Evolutionary conservation across 2,797 vertebrate species (phyloP).

Genomic region (Lagocephalus sceleratus): DNA sequence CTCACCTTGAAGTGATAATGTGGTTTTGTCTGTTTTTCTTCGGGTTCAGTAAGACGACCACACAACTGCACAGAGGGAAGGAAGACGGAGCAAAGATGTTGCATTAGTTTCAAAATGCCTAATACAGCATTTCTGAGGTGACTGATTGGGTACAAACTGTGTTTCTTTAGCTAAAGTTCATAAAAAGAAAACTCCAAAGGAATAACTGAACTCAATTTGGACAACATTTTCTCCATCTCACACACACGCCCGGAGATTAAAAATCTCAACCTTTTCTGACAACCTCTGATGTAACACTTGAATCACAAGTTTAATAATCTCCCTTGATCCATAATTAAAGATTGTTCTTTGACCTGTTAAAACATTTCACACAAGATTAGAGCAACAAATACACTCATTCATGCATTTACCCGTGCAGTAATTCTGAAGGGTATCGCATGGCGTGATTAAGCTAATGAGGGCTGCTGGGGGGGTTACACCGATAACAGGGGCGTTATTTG

Average conservation of each 20-base stretch:
- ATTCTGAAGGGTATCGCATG: not conserved
- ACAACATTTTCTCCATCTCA: not conserved
- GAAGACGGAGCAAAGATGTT: not conserved
- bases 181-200: too few species aligned
- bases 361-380: slow-evolving; percentile 10
- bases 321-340: slow-evolving; percentile 20
- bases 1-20: slow-evolving; percentile 89
- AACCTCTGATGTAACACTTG: too few species aligned
- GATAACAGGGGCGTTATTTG: too few species aligned
- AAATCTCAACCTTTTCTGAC: not conserved
- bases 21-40: slow-evolving; percentile 89
- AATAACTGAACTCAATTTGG: too few species aligned
- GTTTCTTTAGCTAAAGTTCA: too few species aligned
- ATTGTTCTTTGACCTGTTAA: slow-evolving; percentile 15
- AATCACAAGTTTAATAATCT: slow-evolving; percentile 12
- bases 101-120: not conserved
- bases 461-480: not conserved
- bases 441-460: not conserved
- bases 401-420: not conserved
- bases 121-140: too few species aligned
- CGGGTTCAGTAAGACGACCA: slow-evolving; percentile 90
- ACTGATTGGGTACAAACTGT: too few species aligned
- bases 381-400: slow-evolving; percentile 3
- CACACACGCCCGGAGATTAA: not conserved
- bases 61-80: slow-evolving; percentile 76